These are phyloP conservation scores for Hypomesus transpacificus DNA, from an alignment of 2,113 vertebrate species.

Conservation along the genomic window DNA sequence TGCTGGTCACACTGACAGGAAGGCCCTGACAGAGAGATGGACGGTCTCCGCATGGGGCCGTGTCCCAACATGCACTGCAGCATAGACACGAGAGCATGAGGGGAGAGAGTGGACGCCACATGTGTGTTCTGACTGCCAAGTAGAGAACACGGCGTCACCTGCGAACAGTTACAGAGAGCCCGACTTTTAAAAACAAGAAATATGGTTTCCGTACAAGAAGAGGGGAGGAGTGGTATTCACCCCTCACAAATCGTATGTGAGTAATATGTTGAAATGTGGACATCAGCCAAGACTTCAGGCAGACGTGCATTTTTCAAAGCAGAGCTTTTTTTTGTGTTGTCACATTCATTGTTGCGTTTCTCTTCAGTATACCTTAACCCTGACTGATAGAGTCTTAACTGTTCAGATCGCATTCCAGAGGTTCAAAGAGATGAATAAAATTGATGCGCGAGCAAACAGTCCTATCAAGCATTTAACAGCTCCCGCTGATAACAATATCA, in stretches of 20 bases:
- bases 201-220: conserved; percentile 32
- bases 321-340: conserved; percentile 45
- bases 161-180: conserved; percentile 55
- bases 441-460: conserved; percentile 37
- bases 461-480: conserved; percentile 26
- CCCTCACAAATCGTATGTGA: conserved; percentile 48
- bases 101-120: conserved; percentile 46
- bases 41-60: conserved; percentile 32
- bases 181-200: conserved; percentile 49
- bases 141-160: conserved; percentile 56
- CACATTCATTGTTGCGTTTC: conserved; percentile 20
- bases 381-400: conserved; percentile 30
- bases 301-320: conserved; percentile 24
- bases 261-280: conserved; percentile 39
- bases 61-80: conserved; percentile 39
- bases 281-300: conserved; percentile 26
- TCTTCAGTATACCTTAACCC: conserved; percentile 31
- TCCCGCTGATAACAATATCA: conserved; percentile 13
- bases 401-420: conserved; percentile 35
- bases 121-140: conserved; percentile 46
- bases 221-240: conserved; percentile 33
- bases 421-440: conserved; percentile 53
- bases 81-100: conserved; percentile 11
- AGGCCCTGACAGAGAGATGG: conserved; percentile 21
- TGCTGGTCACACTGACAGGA: conserved; percentile 29